Percentiles rank a stretch among this genome's conserved stretches.
These are phyloP conservation scores for Champsocephalus esox DNA, from an alignment of 2,797 vertebrate genomes.

Conservation along the genomic window DNA sequence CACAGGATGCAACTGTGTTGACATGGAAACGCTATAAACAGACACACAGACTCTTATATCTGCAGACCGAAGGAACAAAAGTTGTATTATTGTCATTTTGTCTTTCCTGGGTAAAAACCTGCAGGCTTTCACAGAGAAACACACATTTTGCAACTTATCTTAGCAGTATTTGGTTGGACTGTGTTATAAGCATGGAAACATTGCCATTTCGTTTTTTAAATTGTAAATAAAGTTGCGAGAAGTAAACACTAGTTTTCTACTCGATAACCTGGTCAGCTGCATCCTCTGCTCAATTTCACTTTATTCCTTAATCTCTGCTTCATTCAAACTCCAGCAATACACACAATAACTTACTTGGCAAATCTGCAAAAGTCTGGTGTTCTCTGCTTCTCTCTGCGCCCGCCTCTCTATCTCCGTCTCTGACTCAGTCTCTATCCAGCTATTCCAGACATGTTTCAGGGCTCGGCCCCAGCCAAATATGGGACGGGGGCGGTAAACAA, in stretches of 20 bases:
- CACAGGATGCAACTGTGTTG: conserved; percentile 64
- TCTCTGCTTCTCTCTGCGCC: conserved; percentile 16
- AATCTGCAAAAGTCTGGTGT: conserved; percentile 1
- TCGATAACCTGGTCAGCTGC: conserved; percentile 60
- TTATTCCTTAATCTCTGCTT: conserved; percentile 40
- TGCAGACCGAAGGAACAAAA: not conserved
- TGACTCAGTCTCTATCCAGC: conserved; percentile 75
- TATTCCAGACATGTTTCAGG: conserved; percentile 85
- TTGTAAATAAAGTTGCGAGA: too few relatives aligned
- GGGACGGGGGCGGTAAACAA: conserved; percentile 83
- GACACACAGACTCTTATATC: conserved; percentile 45
- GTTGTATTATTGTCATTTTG: conserved; percentile 4
- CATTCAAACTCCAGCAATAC: not conserved
- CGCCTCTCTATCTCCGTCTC: conserved; percentile 44
- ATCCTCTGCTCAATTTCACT: conserved; percentile 12
- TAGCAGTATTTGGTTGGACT: not conserved
- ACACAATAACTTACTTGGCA: not conserved
- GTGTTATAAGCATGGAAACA: not conserved
- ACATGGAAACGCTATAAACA: conserved; percentile 75
- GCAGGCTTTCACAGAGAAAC: not conserved
- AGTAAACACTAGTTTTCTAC: conserved; percentile 16
- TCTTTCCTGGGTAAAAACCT: not conserved
- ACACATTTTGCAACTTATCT: not conserved
- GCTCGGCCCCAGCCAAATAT: conserved; percentile 89
- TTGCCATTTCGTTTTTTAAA: too few relatives aligned